Base-by-base conservation (phyloP, 2,888 invertebrate genomes). In the Orthosia cruda region DNA sequence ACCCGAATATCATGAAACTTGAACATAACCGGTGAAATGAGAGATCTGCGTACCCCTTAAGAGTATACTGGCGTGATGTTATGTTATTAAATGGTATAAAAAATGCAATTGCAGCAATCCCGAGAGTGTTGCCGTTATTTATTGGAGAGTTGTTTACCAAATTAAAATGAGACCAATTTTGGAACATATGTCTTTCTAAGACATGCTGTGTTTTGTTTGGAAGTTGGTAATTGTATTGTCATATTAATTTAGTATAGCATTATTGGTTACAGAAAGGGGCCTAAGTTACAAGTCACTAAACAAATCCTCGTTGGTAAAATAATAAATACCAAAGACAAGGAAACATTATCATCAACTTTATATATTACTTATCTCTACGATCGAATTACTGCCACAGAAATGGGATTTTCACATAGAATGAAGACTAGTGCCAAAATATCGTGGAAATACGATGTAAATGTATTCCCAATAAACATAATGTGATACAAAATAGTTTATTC, bases 401-500 rank as follows among this genome's bases (percentile, higher is more conserved):
- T 15, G 26, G 20, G 57, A 61, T 68, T 49, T 49, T 26, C 23
- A 54, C 16, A 76, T 61, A 59, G 32, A 13, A 2, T n/a, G 40
- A n/a, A 69, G n/a, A 12, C 15, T 50, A 16, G 2, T 64, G 45
- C 18, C 50, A 69, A 2, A 15, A 62, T 23, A 49, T 55, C 20
- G 40, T 26, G 12, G n/a, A 63, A 77, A 64, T 55, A 2, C 15
- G 45, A 77, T 65, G 72, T 71, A 12, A 64, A 71, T 80, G 54
- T 71, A 59, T 64, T 47, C 78, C 20, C n/a, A 79, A 79, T 59
- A 59, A 54, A 49, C 16, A 61, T 64, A 80, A 61, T 65, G 26
- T 64, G 45, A 71, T 65, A 80, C 63, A 26, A 79, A 57, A 79
- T 80, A 62, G 32, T 80, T 72, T 65, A 66, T 72, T 80, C 52